Percentiles rank a stretch among this genome's conserved stretches.
These are phyloP conservation scores for Neolamprologus tretocephalus DNA, from an alignment of 2,113 vertebrate genomes.

Conservation along the genomic window DNA sequence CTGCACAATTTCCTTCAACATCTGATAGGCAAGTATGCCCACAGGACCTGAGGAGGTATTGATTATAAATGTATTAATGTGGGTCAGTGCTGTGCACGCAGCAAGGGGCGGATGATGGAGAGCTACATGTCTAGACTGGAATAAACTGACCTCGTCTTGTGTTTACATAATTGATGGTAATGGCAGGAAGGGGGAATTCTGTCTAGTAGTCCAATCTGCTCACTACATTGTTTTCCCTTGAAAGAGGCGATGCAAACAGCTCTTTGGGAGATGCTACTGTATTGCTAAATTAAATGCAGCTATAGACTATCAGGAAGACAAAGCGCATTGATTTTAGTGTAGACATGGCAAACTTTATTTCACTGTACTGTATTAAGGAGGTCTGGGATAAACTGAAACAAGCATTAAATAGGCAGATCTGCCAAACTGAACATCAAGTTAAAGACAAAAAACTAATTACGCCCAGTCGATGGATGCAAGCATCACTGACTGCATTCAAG, in stretches of 20 bases:
- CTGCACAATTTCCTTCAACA: constrained; percentile 45
- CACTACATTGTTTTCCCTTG: not conserved
- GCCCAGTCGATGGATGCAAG: not conserved
- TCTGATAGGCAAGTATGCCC: constrained; percentile 22
- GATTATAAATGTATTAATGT: constrained; percentile 60
- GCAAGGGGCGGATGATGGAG: constrained; percentile 20
- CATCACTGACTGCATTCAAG: not conserved
- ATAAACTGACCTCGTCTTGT: constrained; percentile 21
- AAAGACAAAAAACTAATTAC: constrained; percentile 7
- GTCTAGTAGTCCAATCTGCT: not conserved
- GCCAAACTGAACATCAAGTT: not conserved
- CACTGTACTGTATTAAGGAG: not conserved
- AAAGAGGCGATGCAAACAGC: not conserved
- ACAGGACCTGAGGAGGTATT: constrained; percentile 39
- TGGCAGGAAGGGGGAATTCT: not conserved
- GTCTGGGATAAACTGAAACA: not conserved
- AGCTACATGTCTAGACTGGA: constrained; percentile 48
- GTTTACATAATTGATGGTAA: constrained; percentile 24
- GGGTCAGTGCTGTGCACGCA: constrained; percentile 40
- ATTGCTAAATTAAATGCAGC: not conserved
- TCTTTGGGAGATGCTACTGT: not conserved
- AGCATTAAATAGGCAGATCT: not conserved
- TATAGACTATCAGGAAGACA: not conserved
- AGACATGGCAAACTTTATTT: not conserved
- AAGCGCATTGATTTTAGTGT: not conserved